Evolutionary conservation across 2,888 invertebrate genomes (phyloP), one percentile per base, ranked within the genome.

Genomic region (Sarcophaga carnaria): DNA sequence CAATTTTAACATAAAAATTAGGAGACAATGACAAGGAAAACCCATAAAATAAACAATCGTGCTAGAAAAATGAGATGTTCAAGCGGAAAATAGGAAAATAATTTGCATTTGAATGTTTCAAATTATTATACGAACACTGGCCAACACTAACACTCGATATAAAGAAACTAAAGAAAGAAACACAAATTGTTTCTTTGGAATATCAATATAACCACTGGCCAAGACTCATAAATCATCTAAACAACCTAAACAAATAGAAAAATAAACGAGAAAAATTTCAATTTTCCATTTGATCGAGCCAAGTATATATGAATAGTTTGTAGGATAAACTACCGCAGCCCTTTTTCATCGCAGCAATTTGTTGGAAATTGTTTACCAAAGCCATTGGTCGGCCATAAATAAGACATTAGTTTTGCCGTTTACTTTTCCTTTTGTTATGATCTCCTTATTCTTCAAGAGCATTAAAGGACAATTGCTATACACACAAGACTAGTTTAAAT

Each of bases 221-320:
- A 70, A 27, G 71, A 14, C 14, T 45, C 80, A 83, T 79, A 74
- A 83, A 78, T 83, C 72, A 83, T 74, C 67, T 49, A 11, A 49
- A 63, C 37, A 25, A 25, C 45, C 59, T 64, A 22, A 76, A 25
- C 45, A 85, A 80, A 80, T 76, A 67, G 8, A 37, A 37, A 62
- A 66, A 60, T 22, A 37, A 45, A 5, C 10, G 45, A 74, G 22
- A 59, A 47, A 67, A 59, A 59, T 64, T 75, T 78, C 75, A 82
- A 85, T 79, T 82, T 74, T 70, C 70, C 47, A 27, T 37, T 47
- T n/a, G 14, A 70, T 27, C 17, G 69, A 79, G 17, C 20, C 49
- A 25, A 17, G 25, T 25, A 47, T n/a, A n/a, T 1, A 22, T 22
- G 22, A 1, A 47, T 60, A 25, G 47, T 20, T 67, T 47, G 37